These are phyloP conservation scores for Onychomys torridus DNA, from an alignment of 2,797 vertebrate genomes.

Conservation along the genomic window DNA sequence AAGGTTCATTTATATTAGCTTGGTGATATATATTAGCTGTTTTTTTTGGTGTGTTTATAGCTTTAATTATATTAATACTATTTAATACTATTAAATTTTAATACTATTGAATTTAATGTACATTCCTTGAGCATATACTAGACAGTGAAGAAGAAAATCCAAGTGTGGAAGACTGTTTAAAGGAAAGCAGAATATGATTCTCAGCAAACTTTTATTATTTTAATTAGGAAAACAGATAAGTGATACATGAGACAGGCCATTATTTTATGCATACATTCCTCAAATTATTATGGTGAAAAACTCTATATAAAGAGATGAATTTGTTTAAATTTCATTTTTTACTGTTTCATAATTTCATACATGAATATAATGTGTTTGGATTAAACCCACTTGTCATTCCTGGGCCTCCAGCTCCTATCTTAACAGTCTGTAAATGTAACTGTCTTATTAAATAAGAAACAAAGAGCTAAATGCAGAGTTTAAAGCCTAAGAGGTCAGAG, in stretches of 20 bases:
- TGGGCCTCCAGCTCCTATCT: neutral
- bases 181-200: neutral
- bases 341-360: neutral
- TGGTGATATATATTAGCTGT: neutral
- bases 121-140: neutral
- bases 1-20: neutral
- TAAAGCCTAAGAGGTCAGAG: too few species aligned
- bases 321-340: neutral
- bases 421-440: too few species aligned
- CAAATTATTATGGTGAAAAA: neutral
- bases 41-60: neutral
- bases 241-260: neutral
- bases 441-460: too few species aligned
- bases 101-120: neutral
- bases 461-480: too few species aligned
- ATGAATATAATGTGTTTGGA: neutral
- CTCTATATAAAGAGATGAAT: neutral
- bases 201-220: neutral
- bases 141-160: neutral
- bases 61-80: slow-evolving; percentile 31
- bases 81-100: too few species aligned
- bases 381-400: too few species aligned
- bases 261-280: neutral
- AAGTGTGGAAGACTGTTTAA: neutral
- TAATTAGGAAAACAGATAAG: neutral